These are phyloP conservation scores for Scotopteryx bipunctaria DNA, from an alignment of 2,888 invertebrate species.

Conservation along the genomic window DNA sequence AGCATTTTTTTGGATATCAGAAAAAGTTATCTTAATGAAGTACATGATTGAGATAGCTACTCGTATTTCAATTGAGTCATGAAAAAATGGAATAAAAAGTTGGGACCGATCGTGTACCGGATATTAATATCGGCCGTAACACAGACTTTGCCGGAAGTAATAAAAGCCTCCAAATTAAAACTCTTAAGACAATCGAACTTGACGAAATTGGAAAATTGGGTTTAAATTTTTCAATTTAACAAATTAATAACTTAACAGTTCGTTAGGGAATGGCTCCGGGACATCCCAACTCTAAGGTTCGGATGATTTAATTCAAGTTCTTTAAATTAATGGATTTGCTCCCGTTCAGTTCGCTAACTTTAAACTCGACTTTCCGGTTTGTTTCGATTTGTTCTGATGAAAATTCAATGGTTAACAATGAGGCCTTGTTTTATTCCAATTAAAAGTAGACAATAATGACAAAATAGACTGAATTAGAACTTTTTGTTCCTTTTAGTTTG, in stretches of 20 bases:
- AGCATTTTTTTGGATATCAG: conserved; percentile 26
- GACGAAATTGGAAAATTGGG: conserved; percentile 42
- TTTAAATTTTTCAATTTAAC: conserved; percentile 49
- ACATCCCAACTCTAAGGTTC: conserved; percentile 57
- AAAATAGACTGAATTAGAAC: conserved; percentile 13
- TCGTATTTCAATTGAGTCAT: conserved; percentile 21
- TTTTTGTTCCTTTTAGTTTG: conserved; percentile 7
- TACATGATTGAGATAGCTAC: conserved; percentile 27
- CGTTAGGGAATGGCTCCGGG: conserved; percentile 48
- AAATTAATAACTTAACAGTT: conserved; percentile 53
- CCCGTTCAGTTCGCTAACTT: conserved; percentile 59
- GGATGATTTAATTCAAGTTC: conserved; percentile 74
- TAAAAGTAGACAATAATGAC: conserved; percentile 25
- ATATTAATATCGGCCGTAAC: conserved; percentile 34
- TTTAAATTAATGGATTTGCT: conserved; percentile 73
- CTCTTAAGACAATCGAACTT: conserved; percentile 37
- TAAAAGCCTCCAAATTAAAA: conserved; percentile 37
- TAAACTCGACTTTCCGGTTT: conserved; percentile 71
- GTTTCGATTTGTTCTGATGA: conserved; percentile 76
- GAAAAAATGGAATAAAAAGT: conserved; percentile 29
- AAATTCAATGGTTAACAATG: conserved; percentile 68
- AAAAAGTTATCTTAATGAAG: conserved; percentile 4
- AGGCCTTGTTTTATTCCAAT: conserved; percentile 31
- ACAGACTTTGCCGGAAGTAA: conserved; percentile 32
- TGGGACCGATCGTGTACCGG: conserved; percentile 28